phyloP scores from a whole-genome alignment of 2,888 invertebrate genomes.

The Callosobruchus maculatus region DNA sequence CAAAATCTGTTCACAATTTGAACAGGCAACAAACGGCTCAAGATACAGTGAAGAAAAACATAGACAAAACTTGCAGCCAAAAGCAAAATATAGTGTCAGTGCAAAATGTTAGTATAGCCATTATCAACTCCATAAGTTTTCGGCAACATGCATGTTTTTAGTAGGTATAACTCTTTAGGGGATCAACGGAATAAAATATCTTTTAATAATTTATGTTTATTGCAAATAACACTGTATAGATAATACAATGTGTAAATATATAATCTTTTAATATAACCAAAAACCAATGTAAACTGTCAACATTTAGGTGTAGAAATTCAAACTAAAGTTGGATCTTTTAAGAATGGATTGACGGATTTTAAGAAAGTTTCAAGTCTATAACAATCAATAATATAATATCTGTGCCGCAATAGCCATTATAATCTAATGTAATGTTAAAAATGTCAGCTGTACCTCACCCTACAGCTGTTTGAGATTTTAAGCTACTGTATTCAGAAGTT shows the following conservation, averaged over 20 bases:
- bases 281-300: neutral
- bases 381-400: neutral
- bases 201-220: neutral
- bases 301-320: neutral
- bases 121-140: conserved; percentile 43
- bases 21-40: neutral
- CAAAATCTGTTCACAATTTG: neutral
- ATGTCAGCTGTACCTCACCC: no score
- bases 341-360: no score
- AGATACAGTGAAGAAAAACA: neutral
- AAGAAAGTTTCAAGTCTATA: neutral
- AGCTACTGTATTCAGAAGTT: no score
- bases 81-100: conserved; percentile 5
- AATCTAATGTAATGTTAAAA: no score
- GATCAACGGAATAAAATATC: conserved; percentile 5
- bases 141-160: conserved; percentile 16
- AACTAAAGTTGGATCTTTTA: no score
- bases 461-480: no score
- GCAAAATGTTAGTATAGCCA: conserved; percentile 22
- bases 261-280: neutral
- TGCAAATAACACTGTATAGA: neutral
- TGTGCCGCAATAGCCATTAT: no score
- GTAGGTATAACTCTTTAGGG: neutral
- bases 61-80: conserved; percentile 10
- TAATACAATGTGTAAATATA: neutral